A percentile compares a stretch with the other conserved stretches of the same genome.
Evolutionary conservation across 2,888 invertebrate species (phyloP).

Genomic region (Morpho deidamia): DNA sequence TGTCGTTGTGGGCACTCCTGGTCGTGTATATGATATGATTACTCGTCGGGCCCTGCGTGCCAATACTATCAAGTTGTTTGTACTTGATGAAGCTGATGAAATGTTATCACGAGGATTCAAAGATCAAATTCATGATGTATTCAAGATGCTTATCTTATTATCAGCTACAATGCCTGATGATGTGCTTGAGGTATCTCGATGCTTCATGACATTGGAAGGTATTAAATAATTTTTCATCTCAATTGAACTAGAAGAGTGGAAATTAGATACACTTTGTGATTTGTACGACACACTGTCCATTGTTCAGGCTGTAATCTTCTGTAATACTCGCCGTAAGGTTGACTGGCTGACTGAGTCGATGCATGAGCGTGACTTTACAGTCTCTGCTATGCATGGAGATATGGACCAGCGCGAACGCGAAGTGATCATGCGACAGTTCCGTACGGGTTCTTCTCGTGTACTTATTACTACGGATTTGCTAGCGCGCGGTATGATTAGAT

Average conservation of each 20-base stretch:
- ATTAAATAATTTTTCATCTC: constrained; percentile 99
- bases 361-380: constrained; percentile 97
- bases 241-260: constrained; percentile 96
- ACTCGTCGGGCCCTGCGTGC: constrained; percentile 93
- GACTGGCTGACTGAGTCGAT: constrained; percentile 98
- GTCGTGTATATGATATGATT: constrained; percentile 98
- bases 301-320: constrained; percentile 99
- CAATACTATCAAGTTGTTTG: constrained; percentile 95
- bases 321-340: constrained; percentile 99
- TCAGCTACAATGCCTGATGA: constrained; percentile 99
- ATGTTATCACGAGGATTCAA: constrained; percentile 99
- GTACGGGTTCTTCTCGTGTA: constrained; percentile 98
- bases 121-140: constrained; percentile 99
- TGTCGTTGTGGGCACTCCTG: constrained; percentile 99
- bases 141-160: constrained; percentile 94
- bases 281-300: constrained; percentile 99
- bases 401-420: constrained; percentile 99
- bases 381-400: constrained; percentile 99
- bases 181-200: constrained; percentile 97
- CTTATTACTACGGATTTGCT: constrained; percentile 99
- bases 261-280: constrained; percentile 96
- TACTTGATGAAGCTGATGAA: constrained; percentile 99
- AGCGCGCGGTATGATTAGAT: constrained; percentile 99
- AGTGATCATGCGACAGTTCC: constrained; percentile 99
- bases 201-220: constrained; percentile 93